Conservation (phyloP, 2,113 vertebrate genomes). For the Ranitomeya variabilis region DNA sequence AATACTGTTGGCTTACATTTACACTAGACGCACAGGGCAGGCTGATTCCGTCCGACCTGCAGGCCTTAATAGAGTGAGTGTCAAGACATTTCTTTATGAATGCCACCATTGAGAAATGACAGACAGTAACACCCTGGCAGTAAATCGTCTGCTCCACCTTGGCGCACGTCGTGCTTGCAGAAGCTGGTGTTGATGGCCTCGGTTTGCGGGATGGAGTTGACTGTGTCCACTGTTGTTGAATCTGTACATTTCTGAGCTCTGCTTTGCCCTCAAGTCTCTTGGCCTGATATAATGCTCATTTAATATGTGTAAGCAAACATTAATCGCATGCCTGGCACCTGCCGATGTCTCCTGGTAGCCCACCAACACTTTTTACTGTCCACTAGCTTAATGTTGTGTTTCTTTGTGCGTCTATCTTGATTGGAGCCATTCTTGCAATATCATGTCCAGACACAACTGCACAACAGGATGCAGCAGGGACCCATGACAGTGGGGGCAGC, state of each 20-base stretch:
- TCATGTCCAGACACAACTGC: background rate
- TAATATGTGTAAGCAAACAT: conserved; percentile 44
- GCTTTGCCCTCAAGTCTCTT: conserved; percentile 21
- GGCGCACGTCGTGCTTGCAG: conserved; percentile 12
- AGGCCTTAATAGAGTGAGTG: background rate
- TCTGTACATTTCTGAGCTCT: conserved; percentile 28
- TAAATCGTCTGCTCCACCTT: conserved; percentile 25
- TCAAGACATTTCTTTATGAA: conserved; percentile 33
- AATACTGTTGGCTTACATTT: background rate
- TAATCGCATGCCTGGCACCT: conserved; percentile 22
- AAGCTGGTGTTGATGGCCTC: conserved; percentile 11
- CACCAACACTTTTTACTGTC: conserved; percentile 26
- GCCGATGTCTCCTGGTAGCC: conserved; percentile 1
- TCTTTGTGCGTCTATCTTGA: background rate
- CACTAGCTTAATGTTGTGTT: background rate
- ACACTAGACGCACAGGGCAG: background rate
- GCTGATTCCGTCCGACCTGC: conserved; percentile 6
- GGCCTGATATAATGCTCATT: conserved; percentile 15
- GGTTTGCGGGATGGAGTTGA: conserved; percentile 43
- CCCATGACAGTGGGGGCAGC: no score
- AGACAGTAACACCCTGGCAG: background rate
- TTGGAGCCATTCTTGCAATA: background rate
- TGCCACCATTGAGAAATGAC: conserved; percentile 20
- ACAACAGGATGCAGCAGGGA: no score
- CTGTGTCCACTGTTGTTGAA: conserved; percentile 33